Percentiles rank a stretch among this genome's conserved stretches.
Conservation (phyloP, 2,888 invertebrate species). For the Tenthredo distinguenda region DNA sequence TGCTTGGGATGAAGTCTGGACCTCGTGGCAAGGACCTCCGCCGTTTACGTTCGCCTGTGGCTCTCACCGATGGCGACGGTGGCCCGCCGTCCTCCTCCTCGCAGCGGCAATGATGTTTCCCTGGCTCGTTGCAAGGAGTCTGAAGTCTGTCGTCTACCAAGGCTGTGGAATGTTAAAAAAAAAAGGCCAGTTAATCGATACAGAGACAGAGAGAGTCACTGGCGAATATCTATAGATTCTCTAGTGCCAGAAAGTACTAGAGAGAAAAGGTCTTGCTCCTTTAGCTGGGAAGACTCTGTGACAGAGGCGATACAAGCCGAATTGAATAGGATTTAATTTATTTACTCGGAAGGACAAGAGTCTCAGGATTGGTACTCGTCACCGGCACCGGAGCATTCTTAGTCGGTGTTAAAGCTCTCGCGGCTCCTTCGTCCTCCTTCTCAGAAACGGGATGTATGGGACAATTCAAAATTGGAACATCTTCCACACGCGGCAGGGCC, state of each 20-base stretch:
- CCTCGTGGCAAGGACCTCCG: slow-evolving; percentile 74
- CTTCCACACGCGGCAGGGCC: slow-evolving; percentile 86
- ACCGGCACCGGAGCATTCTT: slow-evolving; percentile 68
- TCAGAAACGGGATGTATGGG: slow-evolving; percentile 75
- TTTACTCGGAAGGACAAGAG: slow-evolving; percentile 71
- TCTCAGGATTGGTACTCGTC: slow-evolving; percentile 63
- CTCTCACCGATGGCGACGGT: slow-evolving; percentile 72
- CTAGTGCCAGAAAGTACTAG: neutral
- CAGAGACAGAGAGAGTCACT: too few species aligned
- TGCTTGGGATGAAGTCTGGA: slow-evolving; percentile 58
- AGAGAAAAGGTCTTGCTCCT: neutral
- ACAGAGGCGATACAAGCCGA: neutral
- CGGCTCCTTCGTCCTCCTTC: slow-evolving; percentile 69
- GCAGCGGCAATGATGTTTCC: slow-evolving; percentile 88
- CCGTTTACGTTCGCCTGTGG: slow-evolving; percentile 73
- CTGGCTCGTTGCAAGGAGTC: slow-evolving; percentile 86
- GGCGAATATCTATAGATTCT: too few species aligned
- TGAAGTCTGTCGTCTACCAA: slow-evolving; percentile 87
- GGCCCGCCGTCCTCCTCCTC: slow-evolving; percentile 84
- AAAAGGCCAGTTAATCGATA: too few species aligned
- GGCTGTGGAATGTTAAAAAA: slow-evolving; percentile 58
- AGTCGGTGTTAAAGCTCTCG: slow-evolving; percentile 72
- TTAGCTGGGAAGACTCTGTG: neutral
- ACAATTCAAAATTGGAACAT: slow-evolving; percentile 84
- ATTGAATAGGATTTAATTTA: neutral